Conservation (phyloP, 2,888 invertebrate genomes). For the Chironomus tentans region DNA sequence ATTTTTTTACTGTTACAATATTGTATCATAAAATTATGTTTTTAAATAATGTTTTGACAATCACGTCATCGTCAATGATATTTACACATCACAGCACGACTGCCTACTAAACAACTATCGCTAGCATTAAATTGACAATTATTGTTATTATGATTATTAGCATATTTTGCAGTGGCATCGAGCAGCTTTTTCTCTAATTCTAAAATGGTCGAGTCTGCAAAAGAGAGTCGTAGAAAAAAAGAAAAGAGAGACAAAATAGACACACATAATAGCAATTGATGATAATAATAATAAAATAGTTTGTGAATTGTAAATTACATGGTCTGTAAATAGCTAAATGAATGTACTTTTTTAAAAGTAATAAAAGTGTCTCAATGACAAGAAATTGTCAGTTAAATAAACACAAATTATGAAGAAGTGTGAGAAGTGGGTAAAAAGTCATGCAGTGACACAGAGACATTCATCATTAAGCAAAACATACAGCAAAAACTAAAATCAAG, state of each 20-base stretch:
- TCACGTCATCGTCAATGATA: constrained; percentile 1
- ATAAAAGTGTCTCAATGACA: no score
- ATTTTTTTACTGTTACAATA: not conserved
- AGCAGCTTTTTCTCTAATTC: constrained; percentile 20
- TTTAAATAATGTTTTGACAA: not conserved
- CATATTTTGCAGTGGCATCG: constrained; percentile 13
- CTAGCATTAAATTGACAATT: not conserved
- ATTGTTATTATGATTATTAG: not conserved
- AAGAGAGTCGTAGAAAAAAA: not conserved
- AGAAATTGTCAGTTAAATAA: no score
- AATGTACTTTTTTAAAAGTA: no score
- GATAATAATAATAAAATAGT: not conserved
- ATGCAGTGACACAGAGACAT: no score
- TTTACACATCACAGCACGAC: constrained; percentile 19
- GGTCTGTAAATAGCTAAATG: no score
- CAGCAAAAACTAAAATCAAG: no score
- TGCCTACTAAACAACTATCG: constrained; percentile 1
- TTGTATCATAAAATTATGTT: not conserved
- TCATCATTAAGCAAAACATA: no score
- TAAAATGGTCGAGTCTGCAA: constrained; percentile 15
- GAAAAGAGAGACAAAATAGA: not conserved
- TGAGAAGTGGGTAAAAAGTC: no score
- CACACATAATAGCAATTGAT: not conserved
- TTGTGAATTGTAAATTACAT: no score
- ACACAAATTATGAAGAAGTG: no score